Base-by-base conservation (phyloP, 64 coral and sea anemone genomes). In the Montipora capricornis region DNA sequence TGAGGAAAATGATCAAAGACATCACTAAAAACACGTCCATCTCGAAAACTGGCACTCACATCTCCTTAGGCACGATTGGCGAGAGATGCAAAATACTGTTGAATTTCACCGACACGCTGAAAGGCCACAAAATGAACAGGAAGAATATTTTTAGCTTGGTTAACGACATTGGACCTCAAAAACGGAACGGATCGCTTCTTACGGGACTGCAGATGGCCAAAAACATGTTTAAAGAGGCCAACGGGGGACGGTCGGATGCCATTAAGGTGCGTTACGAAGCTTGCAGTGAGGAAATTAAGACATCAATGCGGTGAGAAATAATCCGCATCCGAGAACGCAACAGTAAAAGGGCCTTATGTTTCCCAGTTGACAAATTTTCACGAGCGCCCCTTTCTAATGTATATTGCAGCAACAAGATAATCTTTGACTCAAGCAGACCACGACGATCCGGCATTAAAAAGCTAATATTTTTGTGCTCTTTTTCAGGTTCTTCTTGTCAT, bases 401-500 rank as follows among this genome's bases (percentile, higher is more conserved):
- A 37, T 37, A 37, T 37, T 37, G 37, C 37, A 37, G 37, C 37
- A 37, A 37, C 37, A 37, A 37, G 37, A 2, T 37, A 37, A 37
- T 37, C 37, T 37, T 37, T 37, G 37, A 37, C 37, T 37, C 37
- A 37, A 37, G 37, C 2, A 37, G 37, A 37, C 37, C 37, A 37
- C 37, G 37, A 37, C 37, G 37, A 37, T 37, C 37, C 37, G 29
- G 29, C 29, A 37, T 37, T 37, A 37, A 37, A 37, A 37, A 44
- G 0, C 26, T 44, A 76, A 46, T 10, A 47, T 77, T 49, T 47
- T 2, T 49, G 47, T 77, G 11, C 12, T 5, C 1, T 71, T 11
- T 73, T 3, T 12, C 66, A 86, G 82, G 64, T 86, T 9, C 64
- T 86, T 20, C 64, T 86, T 12, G 64, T 86, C 1, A 13, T 71